Conservation (phyloP, 2,888 invertebrate genomes). For the Shargacucullia verbasci region DNA sequence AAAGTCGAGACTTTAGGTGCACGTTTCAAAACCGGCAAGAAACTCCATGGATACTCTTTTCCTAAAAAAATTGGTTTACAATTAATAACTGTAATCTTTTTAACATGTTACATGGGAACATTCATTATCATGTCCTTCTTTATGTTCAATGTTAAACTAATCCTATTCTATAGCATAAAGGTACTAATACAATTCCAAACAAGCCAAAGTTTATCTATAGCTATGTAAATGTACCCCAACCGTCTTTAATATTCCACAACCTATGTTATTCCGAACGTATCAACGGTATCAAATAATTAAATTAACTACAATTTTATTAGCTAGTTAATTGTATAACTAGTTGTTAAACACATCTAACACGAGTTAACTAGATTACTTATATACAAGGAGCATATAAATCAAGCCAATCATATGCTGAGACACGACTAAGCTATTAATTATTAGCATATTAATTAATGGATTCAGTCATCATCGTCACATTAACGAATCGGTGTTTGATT, state of each 20-base stretch:
- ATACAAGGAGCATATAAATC: constrained; percentile 50
- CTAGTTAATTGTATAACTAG: constrained; percentile 56
- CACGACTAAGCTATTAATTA: constrained; percentile 60
- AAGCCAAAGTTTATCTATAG: constrained; percentile 28
- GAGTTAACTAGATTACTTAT: constrained; percentile 33
- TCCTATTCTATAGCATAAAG: too few relatives aligned
- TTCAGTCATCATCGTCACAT: constrained; percentile 42
- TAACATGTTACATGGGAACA: too few relatives aligned
- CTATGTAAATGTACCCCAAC: constrained; percentile 29
- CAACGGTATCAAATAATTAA: constrained; percentile 50
- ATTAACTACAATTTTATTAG: constrained; percentile 55
- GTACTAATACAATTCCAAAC: constrained; percentile 1
- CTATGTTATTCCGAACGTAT: constrained; percentile 35
- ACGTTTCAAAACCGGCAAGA: too few relatives aligned
- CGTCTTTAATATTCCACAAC: constrained; percentile 50
- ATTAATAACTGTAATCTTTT: too few relatives aligned
- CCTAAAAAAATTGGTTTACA: too few relatives aligned
- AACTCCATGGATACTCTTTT: too few relatives aligned
- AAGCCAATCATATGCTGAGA: constrained; percentile 58
- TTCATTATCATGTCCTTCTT: too few relatives aligned
- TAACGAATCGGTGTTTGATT: constrained; percentile 42
- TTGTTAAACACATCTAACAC: constrained; percentile 51
- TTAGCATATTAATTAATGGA: constrained; percentile 60
- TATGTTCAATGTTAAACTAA: too few relatives aligned
- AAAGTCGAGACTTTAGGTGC: too few relatives aligned